A percentile compares a stretch with the other conserved stretches of the same genome.
These are phyloP conservation scores for Apis florea DNA, from an alignment of 1,140 invertebrate species.

Conservation along the genomic window DNA sequence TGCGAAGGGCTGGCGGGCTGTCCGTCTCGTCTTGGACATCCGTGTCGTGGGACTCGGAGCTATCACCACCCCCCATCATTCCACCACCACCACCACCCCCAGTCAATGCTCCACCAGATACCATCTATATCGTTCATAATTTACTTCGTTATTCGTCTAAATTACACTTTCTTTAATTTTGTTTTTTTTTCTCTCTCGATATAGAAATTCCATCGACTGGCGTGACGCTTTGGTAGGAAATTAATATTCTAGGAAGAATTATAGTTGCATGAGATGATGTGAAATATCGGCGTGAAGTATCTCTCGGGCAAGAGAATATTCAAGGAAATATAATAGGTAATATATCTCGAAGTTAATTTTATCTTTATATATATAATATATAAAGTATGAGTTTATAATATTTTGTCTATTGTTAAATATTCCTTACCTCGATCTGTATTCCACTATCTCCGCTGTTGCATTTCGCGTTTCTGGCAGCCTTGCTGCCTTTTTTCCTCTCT, in stretches of 20 bases:
- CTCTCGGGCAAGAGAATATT: background rate
- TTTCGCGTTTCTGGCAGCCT: constrained; percentile 86
- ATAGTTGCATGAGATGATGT: background rate
- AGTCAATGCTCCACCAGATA: constrained; percentile 79
- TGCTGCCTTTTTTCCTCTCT: constrained; percentile 85
- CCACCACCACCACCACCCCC: constrained; percentile 76
- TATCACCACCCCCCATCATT: constrained; percentile 80
- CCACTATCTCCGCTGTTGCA: constrained; percentile 89
- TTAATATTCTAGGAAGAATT: background rate
- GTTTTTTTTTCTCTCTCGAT: background rate
- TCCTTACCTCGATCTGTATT: constrained; percentile 85
- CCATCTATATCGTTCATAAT: constrained; percentile 77
- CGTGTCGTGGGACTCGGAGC: constrained; percentile 84
- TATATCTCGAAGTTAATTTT: background rate
- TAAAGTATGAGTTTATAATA: background rate
- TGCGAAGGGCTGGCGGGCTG: constrained; percentile 81
- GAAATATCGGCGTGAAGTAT: background rate
- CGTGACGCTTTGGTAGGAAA: background rate
- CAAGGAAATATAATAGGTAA: background rate
- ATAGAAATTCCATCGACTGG: background rate
- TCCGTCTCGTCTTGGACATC: constrained; percentile 82
- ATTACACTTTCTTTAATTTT: background rate
- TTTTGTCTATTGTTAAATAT: background rate
- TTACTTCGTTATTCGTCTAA: constrained; percentile 31
- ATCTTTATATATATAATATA: background rate